Percentiles rank a stretch among this genome's conserved stretches.
Conservation (phyloP, 2,797 vertebrate genomes). For the Botia almorhae region DNA sequence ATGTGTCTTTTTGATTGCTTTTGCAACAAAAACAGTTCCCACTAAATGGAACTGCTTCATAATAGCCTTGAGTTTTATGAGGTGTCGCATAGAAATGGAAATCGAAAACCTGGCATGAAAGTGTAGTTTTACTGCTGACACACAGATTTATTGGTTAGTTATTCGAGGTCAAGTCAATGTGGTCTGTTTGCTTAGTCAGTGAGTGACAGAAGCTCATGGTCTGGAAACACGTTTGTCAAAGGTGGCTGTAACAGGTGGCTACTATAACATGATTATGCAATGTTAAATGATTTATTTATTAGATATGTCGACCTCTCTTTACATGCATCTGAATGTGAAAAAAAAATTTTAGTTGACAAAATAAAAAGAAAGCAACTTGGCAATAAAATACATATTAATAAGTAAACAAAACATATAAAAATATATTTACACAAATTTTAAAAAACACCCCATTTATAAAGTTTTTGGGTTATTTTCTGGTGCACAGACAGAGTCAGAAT, state of each 20-base stretch:
- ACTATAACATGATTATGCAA: not conserved
- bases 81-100: not conserved
- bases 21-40: not conserved
- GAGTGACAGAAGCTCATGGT: not conserved
- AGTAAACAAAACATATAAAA: not conserved
- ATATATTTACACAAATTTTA: not conserved
- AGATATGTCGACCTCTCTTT: not conserved
- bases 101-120: constrained; percentile 17
- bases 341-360: not conserved
- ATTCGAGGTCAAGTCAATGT: constrained; percentile 44
- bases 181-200: constrained; percentile 30
- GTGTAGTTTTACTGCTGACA: constrained; percentile 10
- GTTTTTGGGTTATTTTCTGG: not conserved
- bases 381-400: not conserved
- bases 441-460: not conserved
- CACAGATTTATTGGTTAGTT: constrained; percentile 21
- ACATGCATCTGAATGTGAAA: not conserved
- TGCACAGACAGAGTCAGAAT: constrained; percentile 7
- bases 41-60: constrained; percentile 1
- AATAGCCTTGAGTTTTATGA: constrained; percentile 5
- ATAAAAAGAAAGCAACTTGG: not conserved
- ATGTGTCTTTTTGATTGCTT: not conserved
- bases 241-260: not conserved
- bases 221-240: not conserved
- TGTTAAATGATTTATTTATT: not conserved